Percentiles rank a stretch among this genome's conserved stretches.
These are phyloP conservation scores for Agrotis clavis DNA, from an alignment of 2,888 invertebrate genomes.

Conservation along the genomic window DNA sequence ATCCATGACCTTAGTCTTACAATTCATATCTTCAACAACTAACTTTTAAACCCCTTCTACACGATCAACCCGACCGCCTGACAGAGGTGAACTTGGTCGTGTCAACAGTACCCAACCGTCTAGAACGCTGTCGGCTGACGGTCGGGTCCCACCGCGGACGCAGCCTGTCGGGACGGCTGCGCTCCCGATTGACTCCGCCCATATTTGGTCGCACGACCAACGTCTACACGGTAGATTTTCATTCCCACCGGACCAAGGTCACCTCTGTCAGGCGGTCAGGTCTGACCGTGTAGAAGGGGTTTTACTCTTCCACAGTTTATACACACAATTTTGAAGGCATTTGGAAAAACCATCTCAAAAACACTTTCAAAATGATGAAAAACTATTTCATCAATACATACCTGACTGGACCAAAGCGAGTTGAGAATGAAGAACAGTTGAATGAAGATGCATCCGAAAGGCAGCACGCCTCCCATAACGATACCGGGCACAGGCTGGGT, in stretches of 20 bases:
- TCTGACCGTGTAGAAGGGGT: no score
- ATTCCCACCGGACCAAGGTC: no score
- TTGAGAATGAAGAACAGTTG: constrained; percentile 99
- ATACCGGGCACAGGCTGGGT: constrained; percentile 98
- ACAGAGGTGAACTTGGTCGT: no score
- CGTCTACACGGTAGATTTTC: no score
- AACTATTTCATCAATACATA: constrained; percentile 54
- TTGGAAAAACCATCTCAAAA: not conserved
- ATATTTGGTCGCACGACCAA: no score
- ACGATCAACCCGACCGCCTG: no score
- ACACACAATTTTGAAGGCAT: not conserved
- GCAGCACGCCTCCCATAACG: constrained; percentile 99
- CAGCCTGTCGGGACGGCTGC: no score
- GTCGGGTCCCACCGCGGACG: no score
- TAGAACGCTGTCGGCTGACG: no score
- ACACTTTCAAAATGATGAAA: not conserved
- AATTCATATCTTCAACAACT: not conserved
- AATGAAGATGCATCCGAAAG: constrained; percentile 99
- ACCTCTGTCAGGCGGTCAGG: no score
- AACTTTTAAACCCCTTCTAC: not conserved
- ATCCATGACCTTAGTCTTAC: not conserved
- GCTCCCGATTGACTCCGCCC: no score
- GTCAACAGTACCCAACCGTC: no score
- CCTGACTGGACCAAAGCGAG: constrained; percentile 97
- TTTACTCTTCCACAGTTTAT: not conserved